These are phyloP conservation scores for Sepiola atlantica DNA, from an alignment of 2,888 invertebrate genomes.

Conservation along the genomic window DNA sequence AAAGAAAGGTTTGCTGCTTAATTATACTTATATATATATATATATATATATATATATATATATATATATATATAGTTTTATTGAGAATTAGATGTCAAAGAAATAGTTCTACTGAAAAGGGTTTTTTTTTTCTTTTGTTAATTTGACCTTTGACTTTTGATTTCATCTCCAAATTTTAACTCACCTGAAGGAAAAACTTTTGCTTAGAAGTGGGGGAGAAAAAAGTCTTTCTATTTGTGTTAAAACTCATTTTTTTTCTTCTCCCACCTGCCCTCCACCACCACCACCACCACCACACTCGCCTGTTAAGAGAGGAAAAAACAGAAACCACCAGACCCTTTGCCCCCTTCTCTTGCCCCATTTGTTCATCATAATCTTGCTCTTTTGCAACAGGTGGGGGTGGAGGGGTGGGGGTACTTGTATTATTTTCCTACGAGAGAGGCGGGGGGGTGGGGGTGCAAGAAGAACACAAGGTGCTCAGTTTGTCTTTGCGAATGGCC, in stretches of 20 bases:
- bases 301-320: background rate
- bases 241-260: background rate
- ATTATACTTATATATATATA: no score
- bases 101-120: no score
- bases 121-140: no score
- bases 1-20: no score
- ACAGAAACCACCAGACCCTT: background rate
- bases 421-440: background rate
- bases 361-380: conserved; percentile 21
- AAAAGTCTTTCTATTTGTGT: background rate
- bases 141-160: no score
- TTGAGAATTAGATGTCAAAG: no score
- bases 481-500: conserved; percentile 32
- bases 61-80: no score
- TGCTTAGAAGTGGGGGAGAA: no score
- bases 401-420: background rate
- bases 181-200: no score
- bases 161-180: no score
- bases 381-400: background rate
- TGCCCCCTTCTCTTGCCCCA: background rate
- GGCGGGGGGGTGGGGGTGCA: background rate
- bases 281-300: background rate
- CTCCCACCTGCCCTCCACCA: background rate
- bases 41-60: no score
- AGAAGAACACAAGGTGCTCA: background rate